A percentile compares a stretch with the other conserved stretches of the same genome.
Evolutionary conservation across 2,113 vertebrate species (phyloP).

Genomic region (Mobula birostris): DNA sequence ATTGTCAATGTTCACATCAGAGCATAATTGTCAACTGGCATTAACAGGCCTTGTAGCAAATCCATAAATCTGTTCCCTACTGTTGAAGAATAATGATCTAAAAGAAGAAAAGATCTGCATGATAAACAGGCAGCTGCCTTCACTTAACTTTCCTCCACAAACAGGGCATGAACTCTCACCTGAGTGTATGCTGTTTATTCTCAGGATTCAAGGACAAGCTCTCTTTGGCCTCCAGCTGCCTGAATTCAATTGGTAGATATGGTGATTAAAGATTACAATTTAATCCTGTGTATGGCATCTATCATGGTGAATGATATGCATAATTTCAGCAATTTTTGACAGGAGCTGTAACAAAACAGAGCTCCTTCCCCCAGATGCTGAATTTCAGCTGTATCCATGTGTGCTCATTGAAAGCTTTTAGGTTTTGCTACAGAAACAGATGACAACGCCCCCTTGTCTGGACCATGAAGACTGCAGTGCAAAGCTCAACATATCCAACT

Average conservation of each 20-base stretch:
- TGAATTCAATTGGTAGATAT: neutral
- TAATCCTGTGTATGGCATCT: neutral
- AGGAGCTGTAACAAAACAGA: neutral
- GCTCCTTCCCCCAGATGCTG: neutral
- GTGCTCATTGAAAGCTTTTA: neutral
- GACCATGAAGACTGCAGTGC: neutral
- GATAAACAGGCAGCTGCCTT: neutral
- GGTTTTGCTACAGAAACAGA: neutral
- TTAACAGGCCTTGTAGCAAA: neutral
- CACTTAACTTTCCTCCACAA: neutral
- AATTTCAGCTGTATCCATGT: neutral
- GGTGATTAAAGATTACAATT: neutral
- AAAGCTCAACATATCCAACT: too few species aligned
- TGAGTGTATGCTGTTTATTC: neutral
- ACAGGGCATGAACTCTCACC: neutral
- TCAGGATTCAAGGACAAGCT: neutral
- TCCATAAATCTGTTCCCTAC: neutral
- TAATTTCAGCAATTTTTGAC: neutral
- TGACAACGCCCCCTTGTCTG: conserved; percentile 16
- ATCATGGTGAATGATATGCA: neutral
- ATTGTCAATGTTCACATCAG: neutral
- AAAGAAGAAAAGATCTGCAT: neutral
- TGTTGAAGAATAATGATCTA: neutral
- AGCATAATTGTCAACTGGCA: neutral
- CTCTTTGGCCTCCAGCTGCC: neutral